Conservation (phyloP, 1,140 invertebrate genomes). For the Lepidurus couesii region DNA sequence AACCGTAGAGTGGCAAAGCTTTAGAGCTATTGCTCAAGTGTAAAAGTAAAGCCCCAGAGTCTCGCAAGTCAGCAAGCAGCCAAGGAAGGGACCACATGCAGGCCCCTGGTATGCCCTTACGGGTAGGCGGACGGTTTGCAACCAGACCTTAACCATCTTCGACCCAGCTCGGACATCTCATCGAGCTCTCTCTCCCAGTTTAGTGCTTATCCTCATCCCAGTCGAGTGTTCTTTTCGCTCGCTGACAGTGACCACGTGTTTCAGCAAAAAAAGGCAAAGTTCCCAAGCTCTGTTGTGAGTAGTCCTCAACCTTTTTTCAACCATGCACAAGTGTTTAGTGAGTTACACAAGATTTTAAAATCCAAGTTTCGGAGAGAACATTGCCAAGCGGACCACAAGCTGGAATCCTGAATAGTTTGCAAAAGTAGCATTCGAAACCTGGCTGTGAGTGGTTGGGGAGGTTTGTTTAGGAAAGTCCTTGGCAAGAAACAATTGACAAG, state of each 20-base stretch:
- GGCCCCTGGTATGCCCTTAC: background rate
- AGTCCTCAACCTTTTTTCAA: background rate
- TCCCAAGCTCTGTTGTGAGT: too few relatives aligned
- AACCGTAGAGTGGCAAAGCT: constrained; percentile 9
- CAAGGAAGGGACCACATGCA: background rate
- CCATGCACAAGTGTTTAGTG: background rate
- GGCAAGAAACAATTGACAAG: too few relatives aligned
- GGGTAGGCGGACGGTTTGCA: background rate
- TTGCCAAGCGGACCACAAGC: too few relatives aligned
- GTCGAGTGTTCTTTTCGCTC: background rate
- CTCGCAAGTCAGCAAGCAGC: constrained; percentile 2
- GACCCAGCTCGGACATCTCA: constrained; percentile 1
- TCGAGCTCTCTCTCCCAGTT: background rate
- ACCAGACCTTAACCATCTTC: constrained; percentile 12
- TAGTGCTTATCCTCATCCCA: background rate
- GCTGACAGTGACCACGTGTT: background rate
- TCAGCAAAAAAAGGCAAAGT: background rate
- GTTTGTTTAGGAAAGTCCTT: constrained; percentile 18
- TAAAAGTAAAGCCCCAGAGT: constrained; percentile 7
- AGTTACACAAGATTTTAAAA: background rate
- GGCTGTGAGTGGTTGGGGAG: background rate
- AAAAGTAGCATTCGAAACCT: too few relatives aligned
- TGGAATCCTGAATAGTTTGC: too few relatives aligned
- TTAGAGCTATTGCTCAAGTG: background rate
- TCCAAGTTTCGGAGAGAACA: too few relatives aligned